phyloP scores from a whole-genome alignment of 2,113 vertebrate genomes.

The Xerus inauris region DNA sequence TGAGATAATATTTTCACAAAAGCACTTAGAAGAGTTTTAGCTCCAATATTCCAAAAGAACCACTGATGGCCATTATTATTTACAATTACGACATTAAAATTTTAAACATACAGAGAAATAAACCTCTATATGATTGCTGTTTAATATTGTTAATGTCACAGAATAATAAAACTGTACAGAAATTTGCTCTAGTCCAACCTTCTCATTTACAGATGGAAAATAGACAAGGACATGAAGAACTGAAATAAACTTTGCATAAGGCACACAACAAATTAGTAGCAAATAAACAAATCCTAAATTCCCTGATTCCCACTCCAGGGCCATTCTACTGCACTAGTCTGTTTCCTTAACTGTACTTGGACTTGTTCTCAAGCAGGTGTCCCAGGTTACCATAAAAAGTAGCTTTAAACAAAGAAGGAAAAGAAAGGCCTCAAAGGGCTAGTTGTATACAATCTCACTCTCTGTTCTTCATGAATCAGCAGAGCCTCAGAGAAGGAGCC shows the following conservation, averaged over 20 bases:
- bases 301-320: neutral
- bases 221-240: neutral
- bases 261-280: neutral
- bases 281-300: neutral
- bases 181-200: neutral
- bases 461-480: neutral
- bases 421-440: neutral
- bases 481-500: neutral
- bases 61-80: neutral
- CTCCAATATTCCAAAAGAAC: neutral
- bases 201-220: neutral
- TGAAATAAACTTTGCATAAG: neutral
- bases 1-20: slow-evolving; percentile 64
- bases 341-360: neutral
- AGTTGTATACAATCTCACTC: neutral
- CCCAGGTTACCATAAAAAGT: neutral
- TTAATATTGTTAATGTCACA: neutral
- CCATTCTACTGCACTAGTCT: neutral
- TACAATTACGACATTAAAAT: slow-evolving; percentile 21
- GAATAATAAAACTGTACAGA: neutral
- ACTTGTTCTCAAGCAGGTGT: too few species aligned
- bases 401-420: neutral
- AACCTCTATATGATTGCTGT: neutral
- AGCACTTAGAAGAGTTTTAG: slow-evolving; percentile 49
- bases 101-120: neutral